Conservation (phyloP, 2,113 vertebrate genomes). For the Amazona guildingii region DNA sequence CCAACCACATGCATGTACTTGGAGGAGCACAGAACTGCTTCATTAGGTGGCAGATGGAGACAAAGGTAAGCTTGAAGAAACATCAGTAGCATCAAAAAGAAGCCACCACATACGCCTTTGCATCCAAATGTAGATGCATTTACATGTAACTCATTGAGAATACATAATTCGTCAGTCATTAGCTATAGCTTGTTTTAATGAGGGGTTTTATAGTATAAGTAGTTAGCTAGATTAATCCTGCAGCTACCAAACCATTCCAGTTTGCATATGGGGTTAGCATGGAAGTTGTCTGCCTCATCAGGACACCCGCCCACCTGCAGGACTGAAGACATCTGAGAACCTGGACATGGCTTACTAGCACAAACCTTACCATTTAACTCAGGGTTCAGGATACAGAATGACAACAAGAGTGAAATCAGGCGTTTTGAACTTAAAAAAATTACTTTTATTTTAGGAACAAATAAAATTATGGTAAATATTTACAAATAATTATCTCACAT, state of each 20-base stretch:
- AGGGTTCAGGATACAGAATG: not conserved
- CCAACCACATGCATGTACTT: rapidly evolving
- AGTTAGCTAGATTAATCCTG: too few species aligned
- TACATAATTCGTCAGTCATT: not conserved
- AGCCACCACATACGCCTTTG: not conserved
- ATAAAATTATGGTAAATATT: slow-evolving; percentile 99
- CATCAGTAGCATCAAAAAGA: not conserved
- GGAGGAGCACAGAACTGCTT: not conserved
- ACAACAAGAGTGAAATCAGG: not conserved
- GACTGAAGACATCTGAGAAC: not conserved
- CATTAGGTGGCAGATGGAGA: not conserved
- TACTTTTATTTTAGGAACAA: slow-evolving; percentile 99
- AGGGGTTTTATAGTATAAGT: not conserved
- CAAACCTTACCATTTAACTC: rapidly evolving
- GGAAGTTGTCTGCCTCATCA: not conserved
- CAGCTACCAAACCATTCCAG: rapidly evolving
- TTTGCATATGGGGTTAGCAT: rapidly evolving
- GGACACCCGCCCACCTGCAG: not conserved
- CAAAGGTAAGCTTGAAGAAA: not conserved
- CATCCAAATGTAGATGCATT: not conserved
- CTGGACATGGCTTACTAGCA: not conserved
- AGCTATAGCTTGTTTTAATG: not conserved
- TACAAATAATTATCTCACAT: slow-evolving; percentile 99
- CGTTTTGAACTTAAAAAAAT: slow-evolving; percentile 92
- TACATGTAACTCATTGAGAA: not conserved